A percentile compares a stretch with the other conserved stretches of the same genome.
Conservation (phyloP, 2,113 vertebrate species). For the Oceanodroma tethys region DNA sequence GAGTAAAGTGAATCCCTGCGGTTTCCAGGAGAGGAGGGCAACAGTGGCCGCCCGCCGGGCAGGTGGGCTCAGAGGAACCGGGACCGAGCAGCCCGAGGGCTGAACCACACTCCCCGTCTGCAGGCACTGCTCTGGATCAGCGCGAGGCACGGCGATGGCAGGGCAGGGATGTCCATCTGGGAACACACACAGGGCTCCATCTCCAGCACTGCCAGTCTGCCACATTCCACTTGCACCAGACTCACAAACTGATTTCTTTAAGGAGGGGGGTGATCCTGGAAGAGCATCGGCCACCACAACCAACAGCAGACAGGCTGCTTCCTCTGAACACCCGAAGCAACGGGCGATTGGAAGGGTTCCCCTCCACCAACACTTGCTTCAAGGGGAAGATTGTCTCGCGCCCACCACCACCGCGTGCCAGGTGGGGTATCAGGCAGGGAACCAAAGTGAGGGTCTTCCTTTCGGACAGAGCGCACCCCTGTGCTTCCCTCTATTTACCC, state of each 20-base stretch:
- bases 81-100: rapidly evolving
- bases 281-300: not conserved
- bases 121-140: not conserved
- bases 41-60: not conserved
- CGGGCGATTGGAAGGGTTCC: not conserved
- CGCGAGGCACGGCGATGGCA: rapidly evolving
- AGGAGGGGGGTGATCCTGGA: not conserved
- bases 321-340: not conserved
- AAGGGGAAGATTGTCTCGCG: not conserved
- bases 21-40: not conserved
- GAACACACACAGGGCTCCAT: rapidly evolving
- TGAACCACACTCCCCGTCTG: not conserved
- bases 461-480: not conserved
- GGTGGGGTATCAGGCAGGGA: not conserved
- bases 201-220: not conserved
- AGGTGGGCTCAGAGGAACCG: not conserved
- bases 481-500: not conserved
- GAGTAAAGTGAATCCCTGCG: rapidly evolving
- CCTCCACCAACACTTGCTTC: not conserved
- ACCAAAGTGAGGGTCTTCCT: not conserved
- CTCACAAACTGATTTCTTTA: not conserved
- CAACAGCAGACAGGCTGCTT: not conserved
- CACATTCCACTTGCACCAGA: not conserved
- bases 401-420: not conserved
- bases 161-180: not conserved